These are phyloP conservation scores for Ailuropoda melanoleuca DNA, from an alignment of 2,113 vertebrate species.

Conservation along the genomic window DNA sequence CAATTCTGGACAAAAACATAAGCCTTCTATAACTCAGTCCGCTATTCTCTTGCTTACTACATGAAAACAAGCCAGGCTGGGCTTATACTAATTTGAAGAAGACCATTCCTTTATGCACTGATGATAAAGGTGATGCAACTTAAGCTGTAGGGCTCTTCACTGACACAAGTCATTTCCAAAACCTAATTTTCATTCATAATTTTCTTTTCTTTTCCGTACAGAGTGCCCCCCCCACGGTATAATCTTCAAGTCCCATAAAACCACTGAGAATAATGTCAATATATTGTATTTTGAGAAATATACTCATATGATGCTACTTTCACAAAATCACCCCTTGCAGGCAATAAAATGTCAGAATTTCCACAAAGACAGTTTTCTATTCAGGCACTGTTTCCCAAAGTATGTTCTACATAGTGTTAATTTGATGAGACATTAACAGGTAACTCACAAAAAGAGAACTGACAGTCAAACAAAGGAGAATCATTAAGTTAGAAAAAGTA, in stretches of 20 bases:
- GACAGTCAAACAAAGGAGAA: background rate
- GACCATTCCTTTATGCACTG: background rate
- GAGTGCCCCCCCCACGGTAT: background rate
- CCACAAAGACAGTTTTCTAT: background rate
- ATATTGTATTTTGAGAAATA: background rate
- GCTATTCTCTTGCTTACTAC: background rate
- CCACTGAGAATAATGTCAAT: background rate
- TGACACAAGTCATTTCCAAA: background rate
- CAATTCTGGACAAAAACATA: background rate
- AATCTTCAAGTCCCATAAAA: background rate
- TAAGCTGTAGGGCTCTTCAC: background rate
- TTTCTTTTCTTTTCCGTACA: background rate
- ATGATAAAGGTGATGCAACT: background rate
- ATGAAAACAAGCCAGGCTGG: background rate
- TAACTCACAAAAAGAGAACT: background rate
- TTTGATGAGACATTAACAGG: background rate
- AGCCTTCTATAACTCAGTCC: background rate
- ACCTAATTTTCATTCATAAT: background rate
- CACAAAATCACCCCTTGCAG: background rate
- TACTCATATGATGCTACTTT: background rate
- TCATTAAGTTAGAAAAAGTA: background rate
- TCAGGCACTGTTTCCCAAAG: background rate
- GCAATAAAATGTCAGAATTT: background rate
- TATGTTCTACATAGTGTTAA: background rate
- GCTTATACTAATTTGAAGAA: background rate